phyloP scores from a whole-genome alignment of 2,113 vertebrate species.

The Crotalus tigris region DNA sequence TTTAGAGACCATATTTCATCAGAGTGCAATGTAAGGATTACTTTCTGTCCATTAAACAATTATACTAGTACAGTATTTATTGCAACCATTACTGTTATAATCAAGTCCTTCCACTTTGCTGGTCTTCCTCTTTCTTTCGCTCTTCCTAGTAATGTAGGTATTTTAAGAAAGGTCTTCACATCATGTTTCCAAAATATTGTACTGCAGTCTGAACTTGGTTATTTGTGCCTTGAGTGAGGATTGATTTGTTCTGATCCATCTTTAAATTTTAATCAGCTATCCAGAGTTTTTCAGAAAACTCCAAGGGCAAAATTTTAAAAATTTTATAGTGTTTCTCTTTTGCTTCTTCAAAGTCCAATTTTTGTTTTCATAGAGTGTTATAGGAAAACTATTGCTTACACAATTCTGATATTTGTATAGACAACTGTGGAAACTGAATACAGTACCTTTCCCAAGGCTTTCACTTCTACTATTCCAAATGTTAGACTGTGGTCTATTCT shows the following conservation, averaged over 20 bases:
- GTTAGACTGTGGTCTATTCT: neutral
- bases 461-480: neutral
- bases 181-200: neutral
- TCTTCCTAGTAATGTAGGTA: neutral
- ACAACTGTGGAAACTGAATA: neutral
- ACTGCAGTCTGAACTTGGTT: neutral
- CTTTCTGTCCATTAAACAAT: neutral
- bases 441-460: neutral
- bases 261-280: neutral
- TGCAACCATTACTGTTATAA: neutral
- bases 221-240: neutral
- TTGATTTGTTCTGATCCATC: neutral
- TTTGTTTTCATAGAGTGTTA: neutral
- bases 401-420: neutral
- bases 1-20: neutral
- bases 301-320: neutral
- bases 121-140: neutral
- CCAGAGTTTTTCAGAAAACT: neutral
- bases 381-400: neutral
- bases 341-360: neutral
- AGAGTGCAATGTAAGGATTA: neutral
- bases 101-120: neutral
- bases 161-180: neutral
- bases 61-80: neutral
- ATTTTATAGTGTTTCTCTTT: neutral